Evolutionary conservation across 2,888 invertebrate species (phyloP).

Genomic region (Maniola hyperantus): DNA sequence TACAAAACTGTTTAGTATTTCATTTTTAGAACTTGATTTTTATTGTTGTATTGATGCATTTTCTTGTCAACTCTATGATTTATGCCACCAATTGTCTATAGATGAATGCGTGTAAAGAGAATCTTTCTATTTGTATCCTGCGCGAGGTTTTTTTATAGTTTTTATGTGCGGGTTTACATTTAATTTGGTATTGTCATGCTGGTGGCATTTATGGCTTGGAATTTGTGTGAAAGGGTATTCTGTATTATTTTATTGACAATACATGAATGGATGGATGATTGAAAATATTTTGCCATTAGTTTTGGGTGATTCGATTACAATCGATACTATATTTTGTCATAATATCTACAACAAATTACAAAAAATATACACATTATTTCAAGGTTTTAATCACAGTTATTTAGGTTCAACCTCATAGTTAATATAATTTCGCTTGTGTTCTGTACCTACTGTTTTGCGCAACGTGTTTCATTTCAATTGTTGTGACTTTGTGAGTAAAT

Average conservation of each 20-base stretch:
- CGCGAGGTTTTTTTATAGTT: conserved; percentile 60
- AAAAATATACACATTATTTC: background rate
- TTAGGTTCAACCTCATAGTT: background rate
- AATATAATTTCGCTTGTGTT: no score
- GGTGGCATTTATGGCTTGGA: conserved; percentile 66
- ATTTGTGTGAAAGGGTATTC: conserved; percentile 65
- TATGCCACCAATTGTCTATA: conserved; percentile 78
- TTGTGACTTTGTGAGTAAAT: no score
- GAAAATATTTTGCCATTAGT: conserved; percentile 37
- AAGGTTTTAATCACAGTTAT: background rate
- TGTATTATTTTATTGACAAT: conserved; percentile 37
- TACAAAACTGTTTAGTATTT: conserved; percentile 40
- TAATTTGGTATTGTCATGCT: conserved; percentile 74
- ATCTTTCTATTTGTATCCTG: conserved; percentile 72
- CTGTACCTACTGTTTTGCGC: no score
- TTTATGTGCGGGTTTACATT: conserved; percentile 70
- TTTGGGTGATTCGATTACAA: conserved; percentile 42
- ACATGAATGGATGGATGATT: conserved; percentile 28
- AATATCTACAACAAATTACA: background rate
- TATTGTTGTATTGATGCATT: conserved; percentile 58
- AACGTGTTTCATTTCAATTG: no score
- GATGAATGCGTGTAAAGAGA: conserved; percentile 76
- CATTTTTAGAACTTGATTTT: conserved; percentile 25
- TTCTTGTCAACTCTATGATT: conserved; percentile 80
- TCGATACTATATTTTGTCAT: conserved; percentile 42